Evolutionary conservation across 2,888 invertebrate species (phyloP).

Genomic region (Zootermopsis nevadensis): DNA sequence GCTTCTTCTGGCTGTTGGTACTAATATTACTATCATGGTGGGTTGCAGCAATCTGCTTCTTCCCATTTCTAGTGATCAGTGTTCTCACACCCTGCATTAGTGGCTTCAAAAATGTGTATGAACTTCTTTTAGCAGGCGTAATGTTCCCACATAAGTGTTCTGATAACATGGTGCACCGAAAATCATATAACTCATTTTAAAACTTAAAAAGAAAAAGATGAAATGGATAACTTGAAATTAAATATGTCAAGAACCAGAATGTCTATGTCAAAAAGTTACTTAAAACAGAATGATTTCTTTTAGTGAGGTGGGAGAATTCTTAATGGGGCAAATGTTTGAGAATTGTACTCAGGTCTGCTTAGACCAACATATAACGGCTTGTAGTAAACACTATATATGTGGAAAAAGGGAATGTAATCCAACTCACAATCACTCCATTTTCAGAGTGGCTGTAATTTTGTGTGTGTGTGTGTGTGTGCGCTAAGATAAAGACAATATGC

Average conservation of each 20-base stretch:
- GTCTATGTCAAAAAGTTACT: too few species aligned
- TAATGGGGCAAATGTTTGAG: too few species aligned
- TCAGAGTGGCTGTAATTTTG: too few species aligned
- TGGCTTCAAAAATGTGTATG: conserved; percentile 57
- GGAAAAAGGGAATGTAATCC: too few species aligned
- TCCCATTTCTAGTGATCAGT: conserved; percentile 59
- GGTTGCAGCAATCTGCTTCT: conserved; percentile 59
- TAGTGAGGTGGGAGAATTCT: too few species aligned
- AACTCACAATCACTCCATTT: too few species aligned
- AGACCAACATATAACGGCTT: too few species aligned
- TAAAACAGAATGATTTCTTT: too few species aligned
- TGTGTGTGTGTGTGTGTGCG: too few species aligned
- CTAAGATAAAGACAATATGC: too few species aligned
- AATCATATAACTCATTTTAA: conserved; percentile 58
- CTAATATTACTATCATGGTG: conserved; percentile 60
- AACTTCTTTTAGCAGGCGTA: conserved; percentile 59
- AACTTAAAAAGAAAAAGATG: not conserved
- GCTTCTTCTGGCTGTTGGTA: conserved; percentile 60
- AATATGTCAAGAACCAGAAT: not conserved
- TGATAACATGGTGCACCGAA: conserved; percentile 59
- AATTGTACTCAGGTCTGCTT: too few species aligned
- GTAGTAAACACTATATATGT: too few species aligned
- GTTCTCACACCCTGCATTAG: conserved; percentile 60
- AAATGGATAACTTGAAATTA: not conserved
- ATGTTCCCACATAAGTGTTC: conserved; percentile 60